Evolutionary conservation across 2,888 invertebrate genomes (phyloP), one percentile per base, ranked within the genome.

Genomic region (Tinea trinotella): DNA sequence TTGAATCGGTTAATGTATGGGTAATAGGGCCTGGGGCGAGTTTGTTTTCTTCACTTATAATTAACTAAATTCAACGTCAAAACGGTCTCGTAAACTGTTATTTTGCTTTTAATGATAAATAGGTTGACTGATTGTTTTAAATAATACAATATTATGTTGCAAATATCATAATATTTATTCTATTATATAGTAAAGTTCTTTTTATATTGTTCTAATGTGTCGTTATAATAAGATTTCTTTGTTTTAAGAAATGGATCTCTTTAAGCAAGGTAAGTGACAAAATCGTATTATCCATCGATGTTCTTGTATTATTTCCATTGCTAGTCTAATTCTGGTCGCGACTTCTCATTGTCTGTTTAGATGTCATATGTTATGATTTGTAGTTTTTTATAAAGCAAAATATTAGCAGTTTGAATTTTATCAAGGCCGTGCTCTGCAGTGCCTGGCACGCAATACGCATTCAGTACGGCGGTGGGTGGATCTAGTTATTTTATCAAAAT

Each of bases 371-470:
- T 53, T 53, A 56, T 53, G 54, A 53, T 55, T 53, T 56, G 56
- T 46, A 22, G 48, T 36, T 53, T 24, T 17, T 5, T 9, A 30
- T n/a, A 7, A 13, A 30, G 2, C 9, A 44, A 10, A 55, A 48
- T 19, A 5, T 46, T 15, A 30, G 64, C 64, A 68, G 68, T 69
- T 70, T 71, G 76, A 75, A 70, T 71, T 67, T 61, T 65, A 71
- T 70, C 83, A 84, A 85, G 84, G 84, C 77, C 84, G 84, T 71
- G 64, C 67, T 64, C 61, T 62, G 60, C 63, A 68, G 84, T 85
- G 70, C 82, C 84, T 71, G 84, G 81, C 66, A 81, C 82, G 60
- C 65, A 57, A 57, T 52, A 40, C 30, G 61, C 65, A 62, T 66
- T 62, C 63, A 61, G 62, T 62, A 66, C 62, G 59, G 64, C 62